Conservation (phyloP, 2,888 invertebrate species). For the Andrena minutula region DNA sequence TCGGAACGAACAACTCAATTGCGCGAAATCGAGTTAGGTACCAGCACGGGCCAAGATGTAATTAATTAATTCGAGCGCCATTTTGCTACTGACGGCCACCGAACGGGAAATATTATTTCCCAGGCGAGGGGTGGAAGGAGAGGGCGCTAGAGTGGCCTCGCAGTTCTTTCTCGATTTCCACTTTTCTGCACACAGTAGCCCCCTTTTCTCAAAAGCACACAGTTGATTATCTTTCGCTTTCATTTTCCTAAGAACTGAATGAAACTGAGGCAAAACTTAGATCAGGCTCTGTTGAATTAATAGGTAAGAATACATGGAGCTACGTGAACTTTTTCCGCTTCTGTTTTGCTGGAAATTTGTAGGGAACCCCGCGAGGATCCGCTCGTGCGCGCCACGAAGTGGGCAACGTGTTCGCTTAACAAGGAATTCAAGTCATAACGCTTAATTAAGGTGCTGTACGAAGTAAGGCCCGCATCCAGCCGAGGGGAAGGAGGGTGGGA, state of each 20-base stretch:
- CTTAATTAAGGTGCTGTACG: constrained; percentile 83
- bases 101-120: constrained; percentile 76
- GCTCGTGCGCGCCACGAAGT: constrained; percentile 36
- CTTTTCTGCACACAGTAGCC: constrained; percentile 11
- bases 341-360: constrained; percentile 54
- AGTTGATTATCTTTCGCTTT: no score
- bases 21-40: constrained; percentile 82
- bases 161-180: background rate
- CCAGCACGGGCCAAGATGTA: constrained; percentile 76
- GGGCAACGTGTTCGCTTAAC: constrained; percentile 78
- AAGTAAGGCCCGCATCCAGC: constrained; percentile 65
- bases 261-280: no score
- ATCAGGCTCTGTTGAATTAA: no score
- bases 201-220: background rate
- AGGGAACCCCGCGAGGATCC: constrained; percentile 46
- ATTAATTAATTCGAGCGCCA: constrained; percentile 83
- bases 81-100: constrained; percentile 78
- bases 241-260: no score
- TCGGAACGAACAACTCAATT: constrained; percentile 80
- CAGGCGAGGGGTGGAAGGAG: constrained; percentile 19
- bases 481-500: constrained; percentile 61
- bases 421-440: constrained; percentile 84
- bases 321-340: background rate
- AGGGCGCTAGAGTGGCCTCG: constrained; percentile 19
- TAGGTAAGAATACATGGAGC: background rate